Conservation (phyloP, 2,888 invertebrate species). For the Lasioglossum vierecki region DNA sequence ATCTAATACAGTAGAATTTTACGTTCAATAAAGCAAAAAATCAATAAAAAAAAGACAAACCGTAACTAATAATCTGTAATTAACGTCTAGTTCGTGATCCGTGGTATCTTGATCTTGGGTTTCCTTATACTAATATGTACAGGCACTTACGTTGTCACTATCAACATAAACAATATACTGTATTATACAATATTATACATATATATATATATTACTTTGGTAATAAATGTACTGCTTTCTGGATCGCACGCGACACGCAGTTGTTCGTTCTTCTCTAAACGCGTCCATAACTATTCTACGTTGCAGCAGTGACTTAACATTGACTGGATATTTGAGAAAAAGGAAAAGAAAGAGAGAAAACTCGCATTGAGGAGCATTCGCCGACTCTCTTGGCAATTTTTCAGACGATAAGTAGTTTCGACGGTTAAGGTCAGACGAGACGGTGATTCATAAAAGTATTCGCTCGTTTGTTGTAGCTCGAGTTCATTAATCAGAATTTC, state of each 20-base stretch:
- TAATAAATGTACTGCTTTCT: slow-evolving; percentile 69
- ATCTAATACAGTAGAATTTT: background rate
- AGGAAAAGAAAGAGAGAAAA: background rate
- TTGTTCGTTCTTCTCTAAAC: slow-evolving; percentile 63
- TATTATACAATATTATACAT: slow-evolving; percentile 56
- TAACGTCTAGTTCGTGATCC: slow-evolving; percentile 41
- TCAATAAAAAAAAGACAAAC: slow-evolving; percentile 19
- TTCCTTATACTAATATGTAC: slow-evolving; percentile 52
- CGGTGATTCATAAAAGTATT: background rate
- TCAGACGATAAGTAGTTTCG: background rate
- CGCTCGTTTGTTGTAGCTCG: background rate
- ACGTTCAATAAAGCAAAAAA: slow-evolving; percentile 18
- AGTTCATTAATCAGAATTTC: background rate
- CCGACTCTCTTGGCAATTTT: background rate
- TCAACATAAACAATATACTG: slow-evolving; percentile 49
- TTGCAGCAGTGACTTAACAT: background rate
- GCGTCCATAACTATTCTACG: slow-evolving; percentile 29
- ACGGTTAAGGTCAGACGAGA: background rate
- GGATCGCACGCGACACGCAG: slow-evolving; percentile 63
- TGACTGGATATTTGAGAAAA: background rate
- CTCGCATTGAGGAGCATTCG: slow-evolving; percentile 8
- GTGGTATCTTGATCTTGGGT: slow-evolving; percentile 35
- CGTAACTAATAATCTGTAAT: slow-evolving; percentile 42
- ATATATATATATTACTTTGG: slow-evolving; percentile 30
- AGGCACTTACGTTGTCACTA: slow-evolving; percentile 46